Evolutionary conservation across 2,888 invertebrate species (phyloP).

Genomic region (Acleris cristana): DNA sequence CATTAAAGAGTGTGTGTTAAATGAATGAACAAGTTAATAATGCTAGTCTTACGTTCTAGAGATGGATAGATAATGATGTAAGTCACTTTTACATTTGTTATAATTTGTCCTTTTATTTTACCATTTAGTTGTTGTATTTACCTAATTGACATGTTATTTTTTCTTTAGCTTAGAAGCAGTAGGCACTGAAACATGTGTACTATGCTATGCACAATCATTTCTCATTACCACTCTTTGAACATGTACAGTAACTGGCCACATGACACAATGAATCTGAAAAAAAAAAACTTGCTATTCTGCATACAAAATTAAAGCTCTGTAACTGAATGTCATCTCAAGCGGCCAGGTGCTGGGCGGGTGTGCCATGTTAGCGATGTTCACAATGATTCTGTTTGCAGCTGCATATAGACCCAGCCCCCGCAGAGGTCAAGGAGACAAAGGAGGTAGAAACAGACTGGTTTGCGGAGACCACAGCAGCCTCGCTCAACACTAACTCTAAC

Average conservation of each 20-base stretch:
- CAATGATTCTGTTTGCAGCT: slow-evolving; percentile 76
- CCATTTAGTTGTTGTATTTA: neutral
- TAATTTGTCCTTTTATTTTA: neutral
- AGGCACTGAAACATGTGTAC: neutral
- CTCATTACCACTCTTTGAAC: neutral
- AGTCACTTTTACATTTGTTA: slow-evolving; percentile 13
- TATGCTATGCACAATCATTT: neutral
- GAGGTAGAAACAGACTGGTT: slow-evolving; percentile 96
- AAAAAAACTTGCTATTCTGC: too few species aligned
- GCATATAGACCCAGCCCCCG: slow-evolving; percentile 86
- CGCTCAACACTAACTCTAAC: slow-evolving; percentile 71
- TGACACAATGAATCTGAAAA: too few species aligned
- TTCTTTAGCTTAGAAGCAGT: neutral
- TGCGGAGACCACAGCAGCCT: slow-evolving; percentile 87
- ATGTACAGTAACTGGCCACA: too few species aligned
- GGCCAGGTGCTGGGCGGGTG: too few species aligned
- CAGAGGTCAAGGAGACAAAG: slow-evolving; percentile 86
- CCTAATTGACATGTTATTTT: neutral
- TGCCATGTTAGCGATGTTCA: neutral
- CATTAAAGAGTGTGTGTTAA: neutral
- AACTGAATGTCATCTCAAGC: too few species aligned
- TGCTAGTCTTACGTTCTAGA: slow-evolving; percentile 30
- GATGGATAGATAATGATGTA: slow-evolving; percentile 32
- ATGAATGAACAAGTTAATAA: neutral
- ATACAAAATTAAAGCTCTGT: too few species aligned